Conservation (phyloP, 2,888 invertebrate genomes). For the Thyatira batis region DNA sequence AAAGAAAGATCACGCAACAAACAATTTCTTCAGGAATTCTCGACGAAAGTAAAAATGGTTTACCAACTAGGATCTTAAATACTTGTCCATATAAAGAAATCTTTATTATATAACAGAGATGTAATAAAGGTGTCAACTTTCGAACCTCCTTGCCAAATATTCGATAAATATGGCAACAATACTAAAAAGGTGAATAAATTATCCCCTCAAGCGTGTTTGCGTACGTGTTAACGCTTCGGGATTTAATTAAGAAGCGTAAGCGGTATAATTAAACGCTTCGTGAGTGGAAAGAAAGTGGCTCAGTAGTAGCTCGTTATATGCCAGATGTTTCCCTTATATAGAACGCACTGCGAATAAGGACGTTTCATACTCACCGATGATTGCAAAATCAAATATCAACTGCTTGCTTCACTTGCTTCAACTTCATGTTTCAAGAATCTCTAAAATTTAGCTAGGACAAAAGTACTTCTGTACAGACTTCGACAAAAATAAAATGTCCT, state of each 20-base stretch:
- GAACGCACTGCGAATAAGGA: not conserved
- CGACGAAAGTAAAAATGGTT: not conserved
- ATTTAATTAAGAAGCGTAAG: conserved; percentile 60
- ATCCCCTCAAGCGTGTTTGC: conserved; percentile 27
- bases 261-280: conserved; percentile 50
- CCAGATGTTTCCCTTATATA: conserved; percentile 5
- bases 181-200: conserved; percentile 32
- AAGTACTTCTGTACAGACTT: no score
- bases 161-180: not conserved
- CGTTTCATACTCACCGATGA: not conserved
- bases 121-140: not conserved
- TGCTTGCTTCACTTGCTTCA: no score
- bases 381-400: not conserved
- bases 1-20: no score
- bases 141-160: not conserved
- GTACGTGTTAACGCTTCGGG: conserved; percentile 39
- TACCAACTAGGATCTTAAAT: not conserved
- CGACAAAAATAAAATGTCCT: no score
- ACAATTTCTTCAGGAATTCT: no score
- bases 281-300: conserved; percentile 27
- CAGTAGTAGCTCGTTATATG: not conserved
- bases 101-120: not conserved
- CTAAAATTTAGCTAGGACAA: no score
- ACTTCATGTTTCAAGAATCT: no score
- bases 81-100: not conserved